phyloP scores from a whole-genome alignment of 2,113 vertebrate species.

The Rhea pennata region DNA sequence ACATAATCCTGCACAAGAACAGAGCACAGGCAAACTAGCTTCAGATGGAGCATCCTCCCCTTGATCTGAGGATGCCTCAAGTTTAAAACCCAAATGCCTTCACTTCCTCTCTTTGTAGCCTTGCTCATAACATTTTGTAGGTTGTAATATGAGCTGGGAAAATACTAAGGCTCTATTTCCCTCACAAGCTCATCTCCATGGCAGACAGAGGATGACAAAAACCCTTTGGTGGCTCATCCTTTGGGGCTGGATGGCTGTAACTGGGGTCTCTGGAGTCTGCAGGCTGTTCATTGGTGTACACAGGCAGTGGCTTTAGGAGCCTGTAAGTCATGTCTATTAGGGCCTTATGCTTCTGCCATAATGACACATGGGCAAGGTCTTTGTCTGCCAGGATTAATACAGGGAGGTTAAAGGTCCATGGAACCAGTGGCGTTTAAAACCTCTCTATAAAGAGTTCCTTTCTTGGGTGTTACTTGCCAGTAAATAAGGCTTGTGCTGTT shows the following conservation, averaged over 20 bases:
- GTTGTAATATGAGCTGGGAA: conserved; percentile 6
- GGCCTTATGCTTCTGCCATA: background rate
- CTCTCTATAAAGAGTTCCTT: background rate
- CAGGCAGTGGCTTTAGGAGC: background rate
- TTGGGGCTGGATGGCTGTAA: background rate
- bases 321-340: background rate
- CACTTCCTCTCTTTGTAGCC: background rate
- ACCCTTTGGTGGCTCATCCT: background rate
- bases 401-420: background rate
- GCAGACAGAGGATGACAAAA: background rate
- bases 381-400: conserved; percentile 1
- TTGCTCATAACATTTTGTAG: background rate
- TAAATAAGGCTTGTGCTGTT: background rate
- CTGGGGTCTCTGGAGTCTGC: background rate
- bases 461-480: background rate
- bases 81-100: conserved; percentile 32
- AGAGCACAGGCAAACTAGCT: background rate
- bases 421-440: background rate
- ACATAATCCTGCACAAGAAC: background rate
- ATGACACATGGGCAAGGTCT: background rate
- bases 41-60: background rate
- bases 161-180: background rate
- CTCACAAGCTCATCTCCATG: background rate
- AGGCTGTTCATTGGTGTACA: background rate
- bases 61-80: conserved; percentile 20